phyloP scores from a whole-genome alignment of 2,113 vertebrate species.

The Tetrax tetrax region DNA sequence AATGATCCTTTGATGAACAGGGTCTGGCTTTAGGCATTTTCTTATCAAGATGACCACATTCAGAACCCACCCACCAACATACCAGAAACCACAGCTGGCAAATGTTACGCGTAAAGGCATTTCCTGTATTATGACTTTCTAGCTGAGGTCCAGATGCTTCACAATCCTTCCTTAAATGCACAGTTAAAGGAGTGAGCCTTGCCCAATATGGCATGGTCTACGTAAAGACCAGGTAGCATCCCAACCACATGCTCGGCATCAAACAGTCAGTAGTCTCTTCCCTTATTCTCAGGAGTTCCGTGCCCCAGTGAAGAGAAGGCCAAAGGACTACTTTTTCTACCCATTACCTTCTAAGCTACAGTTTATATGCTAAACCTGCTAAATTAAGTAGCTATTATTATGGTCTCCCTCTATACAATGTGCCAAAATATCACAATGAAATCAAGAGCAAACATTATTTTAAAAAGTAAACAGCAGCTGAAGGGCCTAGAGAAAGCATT shows the following conservation, averaged over 20 bases:
- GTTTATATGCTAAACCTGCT: not conserved
- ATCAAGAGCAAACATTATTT: not conserved
- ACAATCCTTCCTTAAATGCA: not conserved
- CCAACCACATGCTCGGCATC: not conserved
- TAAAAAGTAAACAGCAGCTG: not conserved
- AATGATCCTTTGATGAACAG: conserved; percentile 32
- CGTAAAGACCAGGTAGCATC: not conserved
- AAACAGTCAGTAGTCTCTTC: not conserved
- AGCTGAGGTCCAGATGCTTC: conserved; percentile 40
- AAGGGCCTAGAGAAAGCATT: not conserved
- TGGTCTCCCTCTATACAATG: not conserved
- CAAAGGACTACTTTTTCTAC: not conserved
- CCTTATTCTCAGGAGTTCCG: not conserved
- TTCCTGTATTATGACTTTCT: conserved; percentile 29
- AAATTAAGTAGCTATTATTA: not conserved
- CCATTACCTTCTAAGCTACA: not conserved
- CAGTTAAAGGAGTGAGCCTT: not conserved
- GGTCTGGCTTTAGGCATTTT: conserved; percentile 44
- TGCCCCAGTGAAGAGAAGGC: not conserved
- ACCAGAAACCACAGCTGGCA: conserved; percentile 59
- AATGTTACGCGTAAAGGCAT: conserved; percentile 12
- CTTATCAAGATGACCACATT: conserved; percentile 45
- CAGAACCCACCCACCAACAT: conserved; percentile 61
- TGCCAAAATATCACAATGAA: not conserved
- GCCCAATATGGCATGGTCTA: not conserved